phyloP scores from a whole-genome alignment of 2,113 vertebrate genomes.

The Colius striatus region DNA sequence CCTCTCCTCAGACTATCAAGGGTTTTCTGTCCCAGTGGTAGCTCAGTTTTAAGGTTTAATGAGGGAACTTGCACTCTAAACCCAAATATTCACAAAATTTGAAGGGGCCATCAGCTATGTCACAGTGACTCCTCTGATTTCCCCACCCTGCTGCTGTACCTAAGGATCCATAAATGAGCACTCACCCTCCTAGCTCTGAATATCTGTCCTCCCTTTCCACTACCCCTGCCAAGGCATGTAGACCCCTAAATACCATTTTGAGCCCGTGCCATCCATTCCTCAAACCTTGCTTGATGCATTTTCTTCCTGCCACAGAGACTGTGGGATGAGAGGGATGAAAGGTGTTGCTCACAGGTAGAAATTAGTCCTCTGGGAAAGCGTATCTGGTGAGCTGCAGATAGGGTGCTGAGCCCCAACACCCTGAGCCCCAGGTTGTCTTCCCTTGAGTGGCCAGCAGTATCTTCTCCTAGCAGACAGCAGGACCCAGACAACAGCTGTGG shows the following conservation, averaged over 20 bases:
- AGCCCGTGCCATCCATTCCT: rapidly evolving
- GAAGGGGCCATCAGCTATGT: neutral
- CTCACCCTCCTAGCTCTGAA: neutral
- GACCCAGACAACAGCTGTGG: neutral
- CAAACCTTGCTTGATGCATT: neutral
- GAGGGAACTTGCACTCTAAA: neutral
- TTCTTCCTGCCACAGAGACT: neutral
- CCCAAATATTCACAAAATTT: rapidly evolving
- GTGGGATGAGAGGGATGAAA: neutral
- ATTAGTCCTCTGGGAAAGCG: neutral
- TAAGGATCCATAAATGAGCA: neutral
- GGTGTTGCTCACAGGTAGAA: rapidly evolving
- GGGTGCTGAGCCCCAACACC: rapidly evolving
- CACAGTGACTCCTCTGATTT: neutral
- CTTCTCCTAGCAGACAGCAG: neutral
- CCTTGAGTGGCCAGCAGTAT: rapidly evolving
- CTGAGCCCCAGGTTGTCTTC: neutral
- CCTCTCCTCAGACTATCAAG: neutral
- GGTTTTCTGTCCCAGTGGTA: neutral
- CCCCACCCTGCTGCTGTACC: neutral
- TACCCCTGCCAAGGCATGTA: neutral
- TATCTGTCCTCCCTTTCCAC: neutral
- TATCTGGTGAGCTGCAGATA: neutral
- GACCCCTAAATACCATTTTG: neutral
- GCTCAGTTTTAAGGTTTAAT: neutral